Evolutionary conservation across 30 jellyfish, hydroid and myxozoan species (phyloP), one percentile per base, ranked within the genome.

Genomic region (Aurelia coerulea): DNA sequence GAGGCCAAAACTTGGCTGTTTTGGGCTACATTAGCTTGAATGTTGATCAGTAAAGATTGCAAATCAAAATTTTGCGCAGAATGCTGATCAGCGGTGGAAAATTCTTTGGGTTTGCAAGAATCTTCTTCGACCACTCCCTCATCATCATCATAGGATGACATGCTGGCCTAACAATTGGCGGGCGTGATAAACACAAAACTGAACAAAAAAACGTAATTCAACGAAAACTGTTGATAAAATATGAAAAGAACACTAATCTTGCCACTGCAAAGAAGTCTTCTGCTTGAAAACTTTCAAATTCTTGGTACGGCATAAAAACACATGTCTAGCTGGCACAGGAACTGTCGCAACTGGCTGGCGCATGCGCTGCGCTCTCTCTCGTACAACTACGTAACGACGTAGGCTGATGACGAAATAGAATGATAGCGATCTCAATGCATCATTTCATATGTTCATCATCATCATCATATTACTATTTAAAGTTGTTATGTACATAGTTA

Each of bases 381-480:
- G 66, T 77, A 77, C 78, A 59, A 77, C 88, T 60, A 58, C 88
- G 78, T 77, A 77, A 77, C 42, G 88, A 77, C 78, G 78, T 77
- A 77, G 79, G 83, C 78, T 60, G 88, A 63, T 77, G 78, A 77
- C 88, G 68, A 77, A 77, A 77, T 77, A 77, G 78, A 77, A 77
- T 33, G 46, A n/a, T n/a, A n/a, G n/a, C n/a, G n/a, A n/a, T n/a
- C n/a, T n/a, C n/a, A n/a, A n/a, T n/a, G n/a, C n/a, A n/a, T n/a
- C n/a, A n/a, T n/a, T n/a, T n/a, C n/a, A n/a, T n/a, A n/a, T n/a
- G n/a, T n/a, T n/a, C n/a, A n/a, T n/a, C n/a, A n/a, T n/a, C n/a
- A n/a, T n/a, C n/a, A n/a, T n/a, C n/a, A n/a, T n/a, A n/a, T n/a
- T n/a, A n/a, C n/a, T n/a, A n/a, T n/a, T n/a, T n/a, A n/a, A n/a